Evolutionary conservation across 2,888 invertebrate genomes (phyloP), one percentile per base, ranked within the genome.

Genomic region (Mantis religiosa): DNA sequence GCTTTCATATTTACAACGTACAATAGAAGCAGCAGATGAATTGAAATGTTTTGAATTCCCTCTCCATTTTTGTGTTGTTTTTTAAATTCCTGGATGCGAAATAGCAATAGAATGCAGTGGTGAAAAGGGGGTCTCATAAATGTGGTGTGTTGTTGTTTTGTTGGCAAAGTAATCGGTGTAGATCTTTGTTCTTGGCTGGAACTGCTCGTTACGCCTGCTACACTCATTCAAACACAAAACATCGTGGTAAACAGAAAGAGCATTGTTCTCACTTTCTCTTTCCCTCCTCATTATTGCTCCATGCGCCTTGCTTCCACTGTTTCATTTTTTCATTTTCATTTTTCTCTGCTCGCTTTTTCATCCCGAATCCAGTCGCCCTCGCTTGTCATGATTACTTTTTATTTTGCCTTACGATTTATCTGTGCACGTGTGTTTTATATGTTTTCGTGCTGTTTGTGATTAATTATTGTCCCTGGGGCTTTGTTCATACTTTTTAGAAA

Each of bases 211-310:
- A 71, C 54, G 54, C 12, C 87, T 28, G 81, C 28, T 85, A 81
- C 87, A 87, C 82, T 82, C 82, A 82, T 87, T 87, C 81, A 87
- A 87, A 87, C 87, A 30, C 54, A 82, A 87, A 87, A 82, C 82
- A 71, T 82, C 28, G n/a, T 34, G 82, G 27, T 87, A 87, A 81
- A 87, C 87, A 87, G 34, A 81, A 81, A 87, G 81, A 81, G 14
- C 54, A 28, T 28, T 15, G 4, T 85, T 85, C 85, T 85, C 28
- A 34, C 28, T 47, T 28, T 47, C 85, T 85, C 85, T 85, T 27
- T 87, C 82, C 54, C 54, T 71, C 82, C 87, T 87, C 87, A 82
- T 87, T 87, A 87, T 82, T 28, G 47, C 34, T 30, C 81, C 25
- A 30, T 30, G 81, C 25, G 30, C 34, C 25, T 81, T 87, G 27